Conservation (phyloP, 2,113 vertebrate species). For the Osmerus eperlanus region DNA sequence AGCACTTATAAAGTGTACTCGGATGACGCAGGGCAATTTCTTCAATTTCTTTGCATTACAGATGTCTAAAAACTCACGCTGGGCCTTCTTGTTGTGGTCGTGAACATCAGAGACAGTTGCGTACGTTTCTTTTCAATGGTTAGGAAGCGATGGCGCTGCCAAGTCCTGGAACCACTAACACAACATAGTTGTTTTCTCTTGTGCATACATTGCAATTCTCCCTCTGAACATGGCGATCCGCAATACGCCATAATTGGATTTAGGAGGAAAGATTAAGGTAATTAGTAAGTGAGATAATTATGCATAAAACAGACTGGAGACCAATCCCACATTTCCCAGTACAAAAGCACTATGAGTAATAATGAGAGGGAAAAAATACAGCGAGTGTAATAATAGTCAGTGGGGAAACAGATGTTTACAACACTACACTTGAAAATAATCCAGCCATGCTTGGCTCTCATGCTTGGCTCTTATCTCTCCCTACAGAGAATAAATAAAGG, state of each 20-base stretch:
- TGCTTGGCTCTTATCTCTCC: background rate
- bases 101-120: slow-evolving; percentile 37
- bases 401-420: slow-evolving; percentile 40
- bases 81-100: slow-evolving; percentile 42
- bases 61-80: slow-evolving; percentile 46
- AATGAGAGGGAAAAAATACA: slow-evolving; percentile 18
- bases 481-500: slow-evolving; percentile 11
- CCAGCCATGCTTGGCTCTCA: background rate
- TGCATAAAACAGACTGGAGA: slow-evolving; percentile 31
- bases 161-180: slow-evolving; percentile 19
- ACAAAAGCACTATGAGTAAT: slow-evolving; percentile 35
- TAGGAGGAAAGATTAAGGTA: slow-evolving; percentile 51
- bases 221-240: slow-evolving; percentile 35
- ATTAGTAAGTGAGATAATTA: slow-evolving; percentile 55
- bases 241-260: slow-evolving; percentile 45
- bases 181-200: slow-evolving; percentile 19
- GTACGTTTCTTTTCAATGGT: slow-evolving; percentile 38
- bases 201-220: slow-evolving; percentile 37
- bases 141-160: slow-evolving; percentile 33
- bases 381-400: slow-evolving; percentile 3
- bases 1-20: slow-evolving; percentile 40
- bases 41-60: slow-evolving; percentile 44
- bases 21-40: slow-evolving; percentile 25
- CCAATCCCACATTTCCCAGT: slow-evolving; percentile 44
- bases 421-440: background rate